Percentiles rank a stretch among this genome's conserved stretches.
These are phyloP conservation scores for Falco punctatus DNA, from an alignment of 2,113 vertebrate genomes.

Conservation along the genomic window DNA sequence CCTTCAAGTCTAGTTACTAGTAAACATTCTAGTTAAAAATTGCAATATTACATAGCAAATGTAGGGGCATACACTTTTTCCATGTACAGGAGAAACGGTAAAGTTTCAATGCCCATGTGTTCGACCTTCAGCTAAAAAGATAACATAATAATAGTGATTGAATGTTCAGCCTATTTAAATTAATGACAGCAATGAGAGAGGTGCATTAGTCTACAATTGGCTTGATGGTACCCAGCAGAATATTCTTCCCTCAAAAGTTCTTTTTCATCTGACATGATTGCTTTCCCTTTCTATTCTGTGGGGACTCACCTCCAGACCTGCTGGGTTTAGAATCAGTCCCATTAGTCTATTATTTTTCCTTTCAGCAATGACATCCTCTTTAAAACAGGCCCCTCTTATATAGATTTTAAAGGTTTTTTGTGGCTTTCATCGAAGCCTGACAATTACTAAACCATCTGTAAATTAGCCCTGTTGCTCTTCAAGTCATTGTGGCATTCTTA, in stretches of 20 bases:
- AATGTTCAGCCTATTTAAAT: constrained; percentile 48
- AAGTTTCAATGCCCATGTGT: background rate
- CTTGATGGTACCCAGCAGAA: constrained; percentile 30
- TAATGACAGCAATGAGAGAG: constrained; percentile 16
- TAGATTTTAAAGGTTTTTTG: constrained; percentile 38
- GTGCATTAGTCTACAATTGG: constrained; percentile 47
- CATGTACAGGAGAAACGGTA: background rate
- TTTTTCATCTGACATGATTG: constrained; percentile 42
- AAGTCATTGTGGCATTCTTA: background rate
- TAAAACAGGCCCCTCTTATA: background rate
- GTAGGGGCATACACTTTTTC: background rate
- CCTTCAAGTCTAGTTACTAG: background rate
- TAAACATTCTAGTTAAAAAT: background rate
- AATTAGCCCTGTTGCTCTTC: background rate
- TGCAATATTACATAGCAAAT: background rate
- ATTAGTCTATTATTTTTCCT: constrained; percentile 49
- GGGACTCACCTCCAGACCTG: constrained; percentile 16
- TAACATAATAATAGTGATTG: constrained; percentile 22
- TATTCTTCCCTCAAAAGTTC: constrained; percentile 24
- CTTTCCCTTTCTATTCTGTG: constrained; percentile 31
- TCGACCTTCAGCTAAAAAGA: constrained; percentile 3
- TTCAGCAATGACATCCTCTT: constrained; percentile 33
- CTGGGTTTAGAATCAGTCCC: constrained; percentile 47
- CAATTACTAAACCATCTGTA: background rate
- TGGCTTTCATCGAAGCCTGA: constrained; percentile 18